Base-by-base conservation (phyloP, 2,113 vertebrate species). In the Onychorhynchus coronatus region DNA sequence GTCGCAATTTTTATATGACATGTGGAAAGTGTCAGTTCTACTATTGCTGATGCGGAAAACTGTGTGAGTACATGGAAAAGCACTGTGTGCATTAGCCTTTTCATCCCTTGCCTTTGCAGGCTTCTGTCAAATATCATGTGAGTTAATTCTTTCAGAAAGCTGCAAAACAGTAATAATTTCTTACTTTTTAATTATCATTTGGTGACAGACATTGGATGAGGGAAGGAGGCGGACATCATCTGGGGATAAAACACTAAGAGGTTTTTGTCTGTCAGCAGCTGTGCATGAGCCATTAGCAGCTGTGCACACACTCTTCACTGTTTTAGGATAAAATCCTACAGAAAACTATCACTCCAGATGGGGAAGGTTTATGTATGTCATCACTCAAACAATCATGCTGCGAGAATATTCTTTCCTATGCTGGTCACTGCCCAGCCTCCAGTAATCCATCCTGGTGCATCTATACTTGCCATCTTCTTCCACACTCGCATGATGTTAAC, bases 191-290 rank as follows among this genome's bases (percentile, higher is more conserved):
- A 91, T 91, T 79, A 89, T 85, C 10, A 3, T 78, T 94, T 67
- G 63, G 66, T 89, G 52, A 72, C 41, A 89, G 84, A 84, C 37
- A 91, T 19, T 79, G 84, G 62, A 91, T 86, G 63, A 86, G 23
- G 66, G 53, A 85, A 85, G 46, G 37, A 85, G 84, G 89, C 3
- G 10, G 49, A 62, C 83, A 87, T 79, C 49, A 95, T 88, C 72
- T 88, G 71, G 46, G 23, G 71, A 92, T 95, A 94, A 88, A 93
- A 33, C 85, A 85, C 49, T 83, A 82, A 58, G 85, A 91, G 84
- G 74, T 77, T 96, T 95, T 96, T 96, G 81, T 95, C 55, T 93
- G 14, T 55, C 75, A 93, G 91, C 91, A 96, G 96, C 94, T 96
- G 86, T 86, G 68, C 61, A 74, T 81, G 63, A 96, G 72, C 83